Evolutionary conservation across 2,113 vertebrate genomes (phyloP).

Genomic region (Notechis scutatus): DNA sequence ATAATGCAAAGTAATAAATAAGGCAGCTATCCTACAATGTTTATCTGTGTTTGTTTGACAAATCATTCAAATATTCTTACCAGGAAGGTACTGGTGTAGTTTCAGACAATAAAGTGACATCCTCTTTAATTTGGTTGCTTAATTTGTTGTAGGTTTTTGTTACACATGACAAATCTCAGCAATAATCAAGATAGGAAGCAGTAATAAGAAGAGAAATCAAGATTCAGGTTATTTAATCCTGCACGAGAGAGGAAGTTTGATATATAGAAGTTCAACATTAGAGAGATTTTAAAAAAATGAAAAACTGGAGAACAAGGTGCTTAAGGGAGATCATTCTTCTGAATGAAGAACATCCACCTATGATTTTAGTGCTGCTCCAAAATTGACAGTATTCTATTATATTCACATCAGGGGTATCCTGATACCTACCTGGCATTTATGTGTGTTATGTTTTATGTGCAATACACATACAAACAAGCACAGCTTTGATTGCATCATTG

Average conservation of each 20-base stretch:
- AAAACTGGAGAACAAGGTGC: background rate
- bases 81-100: no score
- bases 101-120: background rate
- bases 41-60: background rate
- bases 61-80: background rate
- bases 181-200: background rate
- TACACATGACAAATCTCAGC: background rate
- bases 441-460: background rate
- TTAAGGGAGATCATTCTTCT: background rate
- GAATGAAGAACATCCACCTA: background rate
- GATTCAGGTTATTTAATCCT: background rate
- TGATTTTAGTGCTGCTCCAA: background rate
- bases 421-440: background rate
- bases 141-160: background rate
- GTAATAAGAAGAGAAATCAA: background rate
- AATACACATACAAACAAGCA: background rate
- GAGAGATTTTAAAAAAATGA: background rate
- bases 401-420: background rate
- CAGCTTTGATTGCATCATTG: background rate
- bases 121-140: background rate
- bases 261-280: background rate
- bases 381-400: background rate
- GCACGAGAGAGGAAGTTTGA: background rate
- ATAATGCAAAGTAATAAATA: background rate
- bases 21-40: background rate